phyloP scores from a whole-genome alignment of 2,888 invertebrate species.

The Brachycybe producta region DNA sequence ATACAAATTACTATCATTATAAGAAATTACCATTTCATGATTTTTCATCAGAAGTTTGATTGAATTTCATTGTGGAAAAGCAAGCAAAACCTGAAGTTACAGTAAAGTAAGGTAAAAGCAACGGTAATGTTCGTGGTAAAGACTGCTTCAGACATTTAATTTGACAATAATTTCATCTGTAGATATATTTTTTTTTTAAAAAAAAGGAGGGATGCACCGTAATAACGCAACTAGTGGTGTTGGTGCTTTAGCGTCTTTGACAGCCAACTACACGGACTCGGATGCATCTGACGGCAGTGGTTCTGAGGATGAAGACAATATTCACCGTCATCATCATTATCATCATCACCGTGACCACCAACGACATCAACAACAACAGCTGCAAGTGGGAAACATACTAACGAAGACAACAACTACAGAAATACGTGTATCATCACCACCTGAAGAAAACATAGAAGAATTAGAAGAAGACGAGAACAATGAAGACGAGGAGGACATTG shows the following conservation, averaged over 20 bases:
- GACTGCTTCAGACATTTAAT: too few relatives aligned
- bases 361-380: background rate
- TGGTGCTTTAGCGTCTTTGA: slow-evolving; percentile 13
- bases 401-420: background rate
- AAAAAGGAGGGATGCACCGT: too few relatives aligned
- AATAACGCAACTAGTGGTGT: slow-evolving; percentile 1
- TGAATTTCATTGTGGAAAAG: too few relatives aligned
- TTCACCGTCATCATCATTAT: background rate
- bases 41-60: too few relatives aligned
- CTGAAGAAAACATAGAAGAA: background rate
- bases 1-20: too few relatives aligned
- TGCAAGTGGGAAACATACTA: background rate
- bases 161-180: too few relatives aligned
- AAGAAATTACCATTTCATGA: too few relatives aligned
- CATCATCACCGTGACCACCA: background rate
- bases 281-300: slow-evolving; percentile 10
- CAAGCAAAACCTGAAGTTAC: too few relatives aligned
- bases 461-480: too few relatives aligned
- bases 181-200: too few relatives aligned
- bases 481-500: background rate
- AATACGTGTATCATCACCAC: background rate
- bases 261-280: slow-evolving; percentile 15
- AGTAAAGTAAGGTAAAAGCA: too few relatives aligned
- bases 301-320: slow-evolving; percentile 1
- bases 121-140: too few relatives aligned